These are phyloP conservation scores for Tetramorium alpestre DNA, from an alignment of 1,140 invertebrate species.

Conservation along the genomic window DNA sequence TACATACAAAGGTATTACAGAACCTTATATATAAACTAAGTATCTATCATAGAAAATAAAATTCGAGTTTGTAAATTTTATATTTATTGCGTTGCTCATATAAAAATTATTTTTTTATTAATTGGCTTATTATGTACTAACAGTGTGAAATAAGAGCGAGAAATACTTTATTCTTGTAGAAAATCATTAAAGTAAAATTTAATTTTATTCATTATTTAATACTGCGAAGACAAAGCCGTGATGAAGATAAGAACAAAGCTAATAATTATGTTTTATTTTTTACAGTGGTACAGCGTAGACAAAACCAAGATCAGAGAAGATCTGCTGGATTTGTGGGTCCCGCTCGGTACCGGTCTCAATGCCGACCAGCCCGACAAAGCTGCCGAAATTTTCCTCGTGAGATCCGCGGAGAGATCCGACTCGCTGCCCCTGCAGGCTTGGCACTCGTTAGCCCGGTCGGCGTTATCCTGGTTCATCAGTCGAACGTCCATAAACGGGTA, in stretches of 20 bases:
- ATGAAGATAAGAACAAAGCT: neutral
- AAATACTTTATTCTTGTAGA: neutral
- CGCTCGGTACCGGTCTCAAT: slow-evolving; percentile 80
- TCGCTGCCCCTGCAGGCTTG: slow-evolving; percentile 89
- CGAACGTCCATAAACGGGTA: slow-evolving; percentile 92
- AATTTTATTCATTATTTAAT: slow-evolving; percentile 4
- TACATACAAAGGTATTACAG: neutral
- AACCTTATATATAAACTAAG: neutral
- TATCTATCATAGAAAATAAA: neutral
- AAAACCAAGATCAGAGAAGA: slow-evolving; percentile 81
- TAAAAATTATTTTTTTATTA: neutral
- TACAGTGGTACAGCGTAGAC: slow-evolving; percentile 87
- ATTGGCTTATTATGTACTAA: neutral
- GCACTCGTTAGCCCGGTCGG: slow-evolving; percentile 88
- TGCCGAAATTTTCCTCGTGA: slow-evolving; percentile 88
- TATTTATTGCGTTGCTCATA: neutral
- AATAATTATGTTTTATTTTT: slow-evolving; percentile 7
- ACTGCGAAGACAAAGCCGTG: neutral
- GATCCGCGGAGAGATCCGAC: slow-evolving; percentile 88
- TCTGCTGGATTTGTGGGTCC: slow-evolving; percentile 85
- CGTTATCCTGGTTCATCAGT: slow-evolving; percentile 90
- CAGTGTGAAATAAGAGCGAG: neutral
- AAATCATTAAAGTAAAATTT: neutral
- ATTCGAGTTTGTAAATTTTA: neutral
- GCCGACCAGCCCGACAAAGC: slow-evolving; percentile 86